Evolutionary conservation across 2,113 vertebrate genomes (phyloP).

Genomic region (Ophiodon elongatus): DNA sequence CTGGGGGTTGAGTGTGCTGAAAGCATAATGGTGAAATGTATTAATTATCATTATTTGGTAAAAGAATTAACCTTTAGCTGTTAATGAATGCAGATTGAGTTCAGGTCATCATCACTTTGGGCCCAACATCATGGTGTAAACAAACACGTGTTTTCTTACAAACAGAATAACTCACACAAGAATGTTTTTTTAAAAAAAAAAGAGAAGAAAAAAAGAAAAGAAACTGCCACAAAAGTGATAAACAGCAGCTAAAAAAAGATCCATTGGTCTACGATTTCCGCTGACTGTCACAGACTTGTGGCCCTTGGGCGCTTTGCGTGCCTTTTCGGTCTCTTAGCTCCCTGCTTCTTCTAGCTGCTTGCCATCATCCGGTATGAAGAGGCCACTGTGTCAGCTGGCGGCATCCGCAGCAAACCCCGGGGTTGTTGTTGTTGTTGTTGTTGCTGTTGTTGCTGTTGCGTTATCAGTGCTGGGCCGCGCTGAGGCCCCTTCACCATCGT

Average conservation of each 20-base stretch:
- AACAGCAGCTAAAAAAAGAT: conserved; percentile 84
- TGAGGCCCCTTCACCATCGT: conserved; percentile 73
- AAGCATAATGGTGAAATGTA: conserved; percentile 29
- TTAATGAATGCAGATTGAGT: conserved; percentile 42
- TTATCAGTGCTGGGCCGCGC: conserved; percentile 73
- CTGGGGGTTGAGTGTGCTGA: conserved; percentile 42
- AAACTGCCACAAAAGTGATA: conserved; percentile 79
- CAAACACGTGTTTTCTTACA: conserved; percentile 72
- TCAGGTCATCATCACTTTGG: conserved; percentile 43
- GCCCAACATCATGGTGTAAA: conserved; percentile 55
- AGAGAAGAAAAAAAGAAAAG: conserved; percentile 63
- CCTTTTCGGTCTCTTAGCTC: conserved; percentile 74
- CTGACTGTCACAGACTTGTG: conserved; percentile 73
- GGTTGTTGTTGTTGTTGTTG: conserved; percentile 83
- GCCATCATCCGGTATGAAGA: conserved; percentile 71
- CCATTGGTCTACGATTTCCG: conserved; percentile 80
- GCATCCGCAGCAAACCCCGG: conserved; percentile 82
- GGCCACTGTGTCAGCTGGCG: conserved; percentile 84
- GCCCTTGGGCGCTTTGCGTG: conserved; percentile 82
- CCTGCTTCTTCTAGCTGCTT: conserved; percentile 71
- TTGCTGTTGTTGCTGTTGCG: conserved; percentile 84
- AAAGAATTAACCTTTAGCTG: conserved; percentile 47
- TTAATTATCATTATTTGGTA: conserved; percentile 52
- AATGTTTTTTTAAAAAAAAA: conserved; percentile 21
- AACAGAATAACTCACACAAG: conserved; percentile 75